phyloP scores from a whole-genome alignment of 2,113 vertebrate species.

The Oxyura jamaicensis region DNA sequence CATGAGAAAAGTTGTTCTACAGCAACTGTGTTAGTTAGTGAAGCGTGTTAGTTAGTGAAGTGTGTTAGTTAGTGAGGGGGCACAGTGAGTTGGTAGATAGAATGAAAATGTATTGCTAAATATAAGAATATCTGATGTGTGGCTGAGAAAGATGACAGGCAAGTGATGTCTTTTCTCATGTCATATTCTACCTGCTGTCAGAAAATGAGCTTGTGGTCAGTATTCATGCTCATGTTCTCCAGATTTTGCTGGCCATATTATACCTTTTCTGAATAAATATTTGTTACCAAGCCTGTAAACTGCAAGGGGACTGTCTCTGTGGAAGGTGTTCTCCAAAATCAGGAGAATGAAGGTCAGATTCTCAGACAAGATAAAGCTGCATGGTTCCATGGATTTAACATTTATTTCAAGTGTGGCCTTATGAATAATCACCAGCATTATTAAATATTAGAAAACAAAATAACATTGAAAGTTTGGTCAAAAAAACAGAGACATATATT shows the following conservation, averaged over 20 bases:
- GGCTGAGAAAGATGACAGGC: not conserved
- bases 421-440: not conserved
- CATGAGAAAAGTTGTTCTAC: not conserved
- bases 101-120: not conserved
- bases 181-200: not conserved
- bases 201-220: not conserved
- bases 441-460: not conserved
- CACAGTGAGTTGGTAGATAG: not conserved
- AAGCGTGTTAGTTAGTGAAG: not conserved
- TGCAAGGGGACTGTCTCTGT: not conserved
- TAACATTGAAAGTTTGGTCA: not conserved
- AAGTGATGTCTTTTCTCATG: not conserved
- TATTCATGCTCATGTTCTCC: not conserved
- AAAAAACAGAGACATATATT: not conserved
- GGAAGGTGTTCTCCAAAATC: not conserved
- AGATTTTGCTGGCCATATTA: not conserved
- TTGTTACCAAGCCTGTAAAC: not conserved
- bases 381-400: not conserved
- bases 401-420: not conserved
- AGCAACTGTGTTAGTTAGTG: not conserved
- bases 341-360: not conserved
- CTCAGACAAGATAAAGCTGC: not conserved
- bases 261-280: fast-evolving
- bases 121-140: not conserved
- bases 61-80: not conserved